Conservation (phyloP, 2,888 invertebrate genomes). For the Caenorhabditis sulstoni region DNA sequence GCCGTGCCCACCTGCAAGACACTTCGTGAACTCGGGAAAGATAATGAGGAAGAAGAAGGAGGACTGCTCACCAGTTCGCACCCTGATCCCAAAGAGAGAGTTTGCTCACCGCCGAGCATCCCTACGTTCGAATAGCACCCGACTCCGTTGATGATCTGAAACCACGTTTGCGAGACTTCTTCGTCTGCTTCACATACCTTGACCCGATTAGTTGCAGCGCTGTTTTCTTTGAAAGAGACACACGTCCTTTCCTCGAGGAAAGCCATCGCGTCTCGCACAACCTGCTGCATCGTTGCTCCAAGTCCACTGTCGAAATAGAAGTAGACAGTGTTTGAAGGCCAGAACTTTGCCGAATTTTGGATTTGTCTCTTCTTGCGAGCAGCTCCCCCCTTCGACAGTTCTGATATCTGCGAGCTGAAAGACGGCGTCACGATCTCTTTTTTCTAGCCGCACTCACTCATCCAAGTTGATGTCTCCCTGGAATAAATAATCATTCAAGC, state of each 20-base stretch:
- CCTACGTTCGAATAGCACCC: slow-evolving; percentile 65
- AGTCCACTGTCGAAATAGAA: slow-evolving; percentile 60
- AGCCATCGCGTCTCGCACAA: slow-evolving; percentile 36
- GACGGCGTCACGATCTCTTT: neutral
- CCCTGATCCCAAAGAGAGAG: slow-evolving; percentile 61
- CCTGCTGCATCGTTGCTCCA: slow-evolving; percentile 32
- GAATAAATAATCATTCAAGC: slow-evolving; percentile 52
- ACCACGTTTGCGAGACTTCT: too few species aligned
- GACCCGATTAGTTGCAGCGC: slow-evolving; percentile 57
- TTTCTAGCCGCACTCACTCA: slow-evolving; percentile 44
- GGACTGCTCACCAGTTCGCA: slow-evolving; percentile 57
- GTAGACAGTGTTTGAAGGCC: slow-evolving; percentile 58
- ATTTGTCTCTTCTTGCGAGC: slow-evolving; percentile 59
- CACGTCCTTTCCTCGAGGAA: slow-evolving; percentile 53
- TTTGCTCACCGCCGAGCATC: slow-evolving; percentile 62
- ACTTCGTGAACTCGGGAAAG: too few species aligned
- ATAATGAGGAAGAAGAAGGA: neutral
- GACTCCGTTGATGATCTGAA: slow-evolving; percentile 56
- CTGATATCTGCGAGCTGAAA: slow-evolving; percentile 29
- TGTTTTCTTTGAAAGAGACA: slow-evolving; percentile 47
- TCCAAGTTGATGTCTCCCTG: slow-evolving; percentile 57
- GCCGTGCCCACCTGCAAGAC: slow-evolving; percentile 58
- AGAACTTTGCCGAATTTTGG: slow-evolving; percentile 39
- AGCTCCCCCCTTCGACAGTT: neutral
- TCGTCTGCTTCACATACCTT: slow-evolving; percentile 41